Conservation (phyloP, 2,113 vertebrate species). For the Typhlomys cinereus region DNA sequence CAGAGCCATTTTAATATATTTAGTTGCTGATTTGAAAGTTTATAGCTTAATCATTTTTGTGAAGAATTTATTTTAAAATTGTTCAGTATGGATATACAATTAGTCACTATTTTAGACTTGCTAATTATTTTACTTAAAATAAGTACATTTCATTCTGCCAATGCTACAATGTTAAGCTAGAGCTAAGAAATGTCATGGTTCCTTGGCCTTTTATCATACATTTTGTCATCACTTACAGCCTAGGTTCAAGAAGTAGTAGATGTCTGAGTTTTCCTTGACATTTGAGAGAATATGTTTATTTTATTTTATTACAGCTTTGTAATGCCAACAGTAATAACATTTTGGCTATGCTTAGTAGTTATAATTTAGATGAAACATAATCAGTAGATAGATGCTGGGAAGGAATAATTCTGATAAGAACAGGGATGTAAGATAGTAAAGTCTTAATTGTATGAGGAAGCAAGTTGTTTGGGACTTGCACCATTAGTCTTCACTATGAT, state of each 20-base stretch:
- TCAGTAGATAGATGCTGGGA: neutral
- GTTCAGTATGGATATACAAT: neutral
- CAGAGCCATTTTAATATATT: neutral
- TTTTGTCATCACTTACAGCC: neutral
- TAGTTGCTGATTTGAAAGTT: neutral
- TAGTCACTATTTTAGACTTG: constrained; percentile 27
- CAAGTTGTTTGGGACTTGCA: neutral
- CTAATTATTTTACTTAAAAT: neutral
- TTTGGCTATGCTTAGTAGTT: neutral
- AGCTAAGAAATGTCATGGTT: neutral
- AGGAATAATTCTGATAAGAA: neutral
- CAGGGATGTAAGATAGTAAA: neutral
- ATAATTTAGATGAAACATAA: neutral
- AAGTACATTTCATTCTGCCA: neutral
- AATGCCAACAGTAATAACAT: neutral
- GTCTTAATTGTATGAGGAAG: rapidly evolving
- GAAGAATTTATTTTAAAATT: constrained; percentile 35
- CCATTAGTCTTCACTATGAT: neutral
- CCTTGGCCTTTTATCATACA: neutral
- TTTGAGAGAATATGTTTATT: neutral
- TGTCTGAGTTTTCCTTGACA: constrained; percentile 9
- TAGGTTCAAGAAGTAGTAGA: neutral
- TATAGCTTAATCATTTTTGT: constrained; percentile 6
- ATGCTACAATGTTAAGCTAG: neutral
- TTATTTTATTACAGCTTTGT: neutral